Evolutionary conservation across 2,888 invertebrate species (phyloP).

Genomic region (Laspeyria flexula): DNA sequence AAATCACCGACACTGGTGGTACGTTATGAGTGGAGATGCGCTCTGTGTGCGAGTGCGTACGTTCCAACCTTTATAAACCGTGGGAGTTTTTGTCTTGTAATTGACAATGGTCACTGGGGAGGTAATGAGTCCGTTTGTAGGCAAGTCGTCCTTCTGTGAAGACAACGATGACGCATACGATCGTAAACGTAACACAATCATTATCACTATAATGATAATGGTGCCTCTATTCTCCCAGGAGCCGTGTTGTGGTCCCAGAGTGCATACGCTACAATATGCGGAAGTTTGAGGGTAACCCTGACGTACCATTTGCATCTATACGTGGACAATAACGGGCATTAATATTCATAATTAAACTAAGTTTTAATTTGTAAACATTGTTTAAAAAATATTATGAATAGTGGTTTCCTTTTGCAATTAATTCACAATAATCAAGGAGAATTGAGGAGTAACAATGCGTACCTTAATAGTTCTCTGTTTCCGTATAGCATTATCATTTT

Average conservation of each 20-base stretch:
- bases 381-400: not conserved
- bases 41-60: conserved; percentile 74
- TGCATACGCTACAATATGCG: conserved; percentile 42
- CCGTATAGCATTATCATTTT: too few species aligned
- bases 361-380: conserved; percentile 7
- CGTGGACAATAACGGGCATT: conserved; percentile 31
- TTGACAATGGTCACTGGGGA: conserved; percentile 81
- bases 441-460: too few species aligned
- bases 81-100: conserved; percentile 83
- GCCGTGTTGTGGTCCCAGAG: conserved; percentile 41
- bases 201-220: conserved; percentile 66
- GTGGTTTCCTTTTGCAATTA: too few species aligned
- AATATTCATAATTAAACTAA: conserved; percentile 36
- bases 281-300: conserved; percentile 43
- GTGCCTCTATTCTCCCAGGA: conserved; percentile 49
- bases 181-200: conserved; percentile 66
- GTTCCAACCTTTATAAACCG: conserved; percentile 81
- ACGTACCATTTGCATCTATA: conserved; percentile 33
- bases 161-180: conserved; percentile 70
- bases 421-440: too few species aligned
- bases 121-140: conserved; percentile 83
- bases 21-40: conserved; percentile 72
- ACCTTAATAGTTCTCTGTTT: too few species aligned
- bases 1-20: conserved; percentile 63
- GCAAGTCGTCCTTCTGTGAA: conserved; percentile 78